Evolutionary conservation across 2,797 vertebrate genomes (phyloP).

Genomic region (Gouania willdenowi): DNA sequence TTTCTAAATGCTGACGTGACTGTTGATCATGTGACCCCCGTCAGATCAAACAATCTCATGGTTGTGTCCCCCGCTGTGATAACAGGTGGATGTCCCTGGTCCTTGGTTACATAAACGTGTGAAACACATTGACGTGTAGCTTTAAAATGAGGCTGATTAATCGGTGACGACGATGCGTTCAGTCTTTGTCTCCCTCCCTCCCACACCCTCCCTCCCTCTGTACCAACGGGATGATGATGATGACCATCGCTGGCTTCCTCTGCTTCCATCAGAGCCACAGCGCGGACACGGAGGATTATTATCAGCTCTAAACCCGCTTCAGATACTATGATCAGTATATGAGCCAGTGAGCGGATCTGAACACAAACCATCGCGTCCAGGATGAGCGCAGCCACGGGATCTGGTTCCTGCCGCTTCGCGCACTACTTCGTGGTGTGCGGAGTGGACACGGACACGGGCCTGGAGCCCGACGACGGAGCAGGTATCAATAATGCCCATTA

Average conservation of each 20-base stretch:
- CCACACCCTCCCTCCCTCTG: background rate
- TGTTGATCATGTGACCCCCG: too few relatives aligned
- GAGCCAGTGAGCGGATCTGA: conserved; percentile 17
- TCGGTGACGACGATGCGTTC: conserved; percentile 16
- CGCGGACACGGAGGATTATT: conserved; percentile 19
- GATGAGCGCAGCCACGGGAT: conserved; percentile 79
- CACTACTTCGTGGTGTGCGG: conserved; percentile 95
- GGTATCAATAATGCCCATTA: too few relatives aligned
- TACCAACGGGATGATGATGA: conserved; percentile 15
- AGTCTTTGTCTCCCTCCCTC: conserved; percentile 41
- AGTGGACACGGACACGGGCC: conserved; percentile 91
- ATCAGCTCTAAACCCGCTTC: background rate
- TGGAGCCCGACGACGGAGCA: conserved; percentile 92
- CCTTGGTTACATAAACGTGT: too few relatives aligned
- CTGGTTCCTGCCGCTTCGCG: conserved; percentile 91
- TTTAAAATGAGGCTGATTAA: conserved; percentile 6
- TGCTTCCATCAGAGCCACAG: conserved; percentile 31
- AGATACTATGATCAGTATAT: conserved; percentile 37
- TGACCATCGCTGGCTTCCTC: conserved; percentile 37
- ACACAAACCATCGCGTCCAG: conserved; percentile 34
- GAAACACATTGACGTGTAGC: too few relatives aligned
- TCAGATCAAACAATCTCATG: too few relatives aligned
- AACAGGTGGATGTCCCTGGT: too few relatives aligned
- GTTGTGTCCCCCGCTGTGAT: too few relatives aligned
- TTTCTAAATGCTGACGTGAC: too few relatives aligned